Percentiles rank a stretch among this genome's conserved stretches.
phyloP scores from a whole-genome alignment of 2,888 invertebrate species.

The Orthonychiurus folsomi region DNA sequence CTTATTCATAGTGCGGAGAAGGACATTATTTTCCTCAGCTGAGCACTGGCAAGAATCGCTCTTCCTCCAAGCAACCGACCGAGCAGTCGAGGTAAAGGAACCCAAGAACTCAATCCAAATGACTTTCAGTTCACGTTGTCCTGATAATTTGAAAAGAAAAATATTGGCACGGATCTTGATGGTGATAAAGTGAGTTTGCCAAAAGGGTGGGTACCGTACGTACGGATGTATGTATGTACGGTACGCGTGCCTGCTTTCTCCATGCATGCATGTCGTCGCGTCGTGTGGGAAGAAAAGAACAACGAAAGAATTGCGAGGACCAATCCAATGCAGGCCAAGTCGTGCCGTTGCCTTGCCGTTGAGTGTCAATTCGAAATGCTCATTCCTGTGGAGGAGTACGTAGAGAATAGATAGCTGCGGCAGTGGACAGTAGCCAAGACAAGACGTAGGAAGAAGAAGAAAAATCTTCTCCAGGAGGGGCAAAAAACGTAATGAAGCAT shows the following conservation, averaged over 20 bases:
- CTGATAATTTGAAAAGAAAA: conserved; percentile 19
- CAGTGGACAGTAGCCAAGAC: not conserved
- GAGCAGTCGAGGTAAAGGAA: not conserved
- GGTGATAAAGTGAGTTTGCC: conserved; percentile 20
- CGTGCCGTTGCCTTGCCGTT: not conserved
- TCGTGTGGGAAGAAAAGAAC: too few relatives aligned
- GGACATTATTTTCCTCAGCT: not conserved
- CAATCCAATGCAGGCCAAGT: too few relatives aligned
- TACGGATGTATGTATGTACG: not conserved
- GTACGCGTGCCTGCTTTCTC: conserved; percentile 6
- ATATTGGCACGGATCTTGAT: conserved; percentile 28
- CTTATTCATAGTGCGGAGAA: conserved; percentile 1
- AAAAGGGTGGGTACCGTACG: conserved; percentile 11
- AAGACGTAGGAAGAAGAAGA: conserved; percentile 9
- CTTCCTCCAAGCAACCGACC: not conserved
- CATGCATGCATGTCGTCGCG: too few relatives aligned
- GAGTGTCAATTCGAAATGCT: not conserved
- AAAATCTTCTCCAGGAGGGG: conserved; percentile 10
- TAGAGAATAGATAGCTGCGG: not conserved
- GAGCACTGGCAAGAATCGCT: not conserved
- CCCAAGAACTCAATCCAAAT: not conserved
- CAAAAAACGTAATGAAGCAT: conserved; percentile 31
- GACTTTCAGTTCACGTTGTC: conserved; percentile 1
- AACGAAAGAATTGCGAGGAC: too few relatives aligned
- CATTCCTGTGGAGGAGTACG: conserved; percentile 2